Conservation (phyloP, 2,113 vertebrate species). For the Agelaius phoeniceus region DNA sequence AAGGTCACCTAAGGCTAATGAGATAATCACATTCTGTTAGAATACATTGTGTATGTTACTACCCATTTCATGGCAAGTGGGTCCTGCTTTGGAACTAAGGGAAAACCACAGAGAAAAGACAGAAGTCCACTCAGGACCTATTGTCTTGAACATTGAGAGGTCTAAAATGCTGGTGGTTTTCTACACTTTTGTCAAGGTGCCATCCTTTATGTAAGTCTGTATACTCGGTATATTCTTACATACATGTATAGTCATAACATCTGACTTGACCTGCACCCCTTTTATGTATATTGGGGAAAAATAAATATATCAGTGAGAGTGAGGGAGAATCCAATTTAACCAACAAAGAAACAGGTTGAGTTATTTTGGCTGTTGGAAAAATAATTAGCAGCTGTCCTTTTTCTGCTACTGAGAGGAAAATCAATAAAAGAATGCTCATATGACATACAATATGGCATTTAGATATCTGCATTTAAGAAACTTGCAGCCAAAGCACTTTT, state of each 20-base stretch:
- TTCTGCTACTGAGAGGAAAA: background rate
- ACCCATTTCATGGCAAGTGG: background rate
- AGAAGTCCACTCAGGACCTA: background rate
- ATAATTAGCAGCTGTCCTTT: background rate
- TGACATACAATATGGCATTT: background rate
- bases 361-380: background rate
- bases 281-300: background rate
- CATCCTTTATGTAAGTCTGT: background rate
- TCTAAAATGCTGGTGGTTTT: background rate
- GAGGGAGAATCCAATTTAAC: background rate
- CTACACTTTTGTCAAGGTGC: background rate
- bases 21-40: background rate
- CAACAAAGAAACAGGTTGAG: background rate
- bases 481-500: background rate
- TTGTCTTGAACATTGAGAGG: background rate
- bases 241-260: background rate
- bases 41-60: background rate
- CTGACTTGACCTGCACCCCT: background rate
- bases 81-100: background rate
- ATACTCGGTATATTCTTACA: background rate
- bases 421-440: background rate
- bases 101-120: background rate
- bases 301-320: background rate
- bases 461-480: background rate
- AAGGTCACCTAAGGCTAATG: background rate